Evolutionary conservation across 2,888 invertebrate species (phyloP), one percentile per base, ranked within the genome.

Genomic region (Endomychus coccineus): DNA sequence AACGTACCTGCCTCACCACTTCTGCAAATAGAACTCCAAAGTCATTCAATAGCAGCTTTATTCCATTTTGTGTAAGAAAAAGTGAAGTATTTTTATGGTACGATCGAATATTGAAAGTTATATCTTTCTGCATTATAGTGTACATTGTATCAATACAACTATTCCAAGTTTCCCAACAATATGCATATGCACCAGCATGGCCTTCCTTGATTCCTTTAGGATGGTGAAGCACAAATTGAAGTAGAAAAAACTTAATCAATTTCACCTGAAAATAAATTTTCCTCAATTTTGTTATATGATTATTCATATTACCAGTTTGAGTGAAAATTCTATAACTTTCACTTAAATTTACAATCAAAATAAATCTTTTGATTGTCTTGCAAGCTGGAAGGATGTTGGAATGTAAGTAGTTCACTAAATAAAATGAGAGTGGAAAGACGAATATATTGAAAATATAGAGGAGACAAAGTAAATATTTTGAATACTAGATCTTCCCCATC

Each of bases 161-260:
- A 7, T 58, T 64, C 74, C 74, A 75, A 11, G 55, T 53, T 2
- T 49, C 45, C 63, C 65, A 65, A 39, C 66, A 52, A 33, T 49
- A 48, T 3, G 70, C 68, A 42, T 62, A 65, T 1, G 66, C 63
- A 10, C 56, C 54, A 12, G 58, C 48, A 14, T 62, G 39, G 4
- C 48, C 51, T 34, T 60, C 54, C 10, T 37, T 42, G 2, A 53
- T 61, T 13, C 73, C 71, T 34, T 61, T 57, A 1, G 74, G 74
- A 56, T 71, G 68, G 54, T 75, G 75, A 16, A 72, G 53, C 43
- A 64, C 56, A 9, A 74, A 47, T 57, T 74, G 70, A n/a, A 74
- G 52, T 3, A 69, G 48, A 12, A 72, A 58, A 44, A 73, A 66
- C 40, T 71, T 65, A 27, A 71, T 64, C 28, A 73, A 61, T 33